Evolutionary conservation across 2,888 invertebrate genomes (phyloP), one percentile per base, ranked within the genome.

Genomic region (Xestia xanthographa): DNA sequence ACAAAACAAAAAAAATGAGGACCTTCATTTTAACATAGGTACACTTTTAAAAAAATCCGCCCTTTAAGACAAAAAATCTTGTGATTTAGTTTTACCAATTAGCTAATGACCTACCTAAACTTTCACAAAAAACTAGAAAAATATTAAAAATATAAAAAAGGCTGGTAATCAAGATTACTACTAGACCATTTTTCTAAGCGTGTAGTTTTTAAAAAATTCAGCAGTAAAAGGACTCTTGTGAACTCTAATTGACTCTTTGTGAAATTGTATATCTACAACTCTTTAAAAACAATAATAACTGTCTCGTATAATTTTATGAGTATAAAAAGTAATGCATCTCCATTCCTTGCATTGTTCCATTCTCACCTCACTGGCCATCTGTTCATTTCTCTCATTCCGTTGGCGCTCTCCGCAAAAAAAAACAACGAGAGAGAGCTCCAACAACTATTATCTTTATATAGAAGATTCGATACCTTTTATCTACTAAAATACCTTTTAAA

Each of bases 321-420:
- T n/a, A 17, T 9, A 17, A 43, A 12, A 17, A 26, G 26, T 34
- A 26, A 22, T 29, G 5, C 62, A 29, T 72, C 87, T 91, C 90
- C 75, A 90, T 65, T 9, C 17, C 20, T 45, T 41, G 77, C 71
- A 6, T 29, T 84, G 74, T 88, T 81, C 86, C 38, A 65, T 88
- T 84, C 82, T 72, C 91, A 90, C 88, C 87, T 89, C 87, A 77
- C 87, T 84, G 82, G 69, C 86, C 89, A 88, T 87, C 90, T 87
- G 87, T 86, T 89, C 89, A 87, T 92, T 92, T 91, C 89, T 86
- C 84, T 86, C 86, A 85, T 88, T 86, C 83, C 69, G 78, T 60
- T 65, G 72, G 69, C 80, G 77, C 60, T n/a, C 66, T 79, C 80
- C 76, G 78, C 80, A 85, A 81, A 86, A 87, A 87, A 85, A 78